phyloP scores from a whole-genome alignment of 2,888 invertebrate species.

The Hirtodrosophila confusa region DNA sequence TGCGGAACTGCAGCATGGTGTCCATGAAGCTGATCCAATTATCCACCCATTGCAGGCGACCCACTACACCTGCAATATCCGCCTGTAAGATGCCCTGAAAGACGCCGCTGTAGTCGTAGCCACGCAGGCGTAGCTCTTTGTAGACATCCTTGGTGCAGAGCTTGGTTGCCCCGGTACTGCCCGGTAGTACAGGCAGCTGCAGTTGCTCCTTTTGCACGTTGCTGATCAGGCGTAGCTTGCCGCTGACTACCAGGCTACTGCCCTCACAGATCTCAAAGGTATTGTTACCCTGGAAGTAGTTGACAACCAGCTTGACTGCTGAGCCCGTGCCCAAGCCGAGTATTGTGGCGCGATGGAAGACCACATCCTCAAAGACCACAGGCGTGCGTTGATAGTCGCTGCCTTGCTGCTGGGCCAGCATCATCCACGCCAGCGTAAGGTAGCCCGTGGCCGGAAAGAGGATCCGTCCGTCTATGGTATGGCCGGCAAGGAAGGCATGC shows the following conservation, averaged over 20 bases:
- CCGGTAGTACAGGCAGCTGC: slow-evolving; percentile 84
- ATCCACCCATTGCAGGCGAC: slow-evolving; percentile 92
- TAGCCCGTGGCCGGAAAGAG: slow-evolving; percentile 98
- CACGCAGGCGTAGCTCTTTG: slow-evolving; percentile 93
- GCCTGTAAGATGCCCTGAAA: slow-evolving; percentile 92
- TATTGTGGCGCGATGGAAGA: slow-evolving; percentile 96
- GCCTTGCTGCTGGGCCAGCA: slow-evolving; percentile 91
- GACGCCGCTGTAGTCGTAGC: slow-evolving; percentile 92
- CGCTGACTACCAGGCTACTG: slow-evolving; percentile 92
- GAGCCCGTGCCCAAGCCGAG: slow-evolving; percentile 93
- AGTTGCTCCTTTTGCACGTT: slow-evolving; percentile 87
- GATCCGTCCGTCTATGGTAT: slow-evolving; percentile 96
- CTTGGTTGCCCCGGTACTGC: slow-evolving; percentile 84
- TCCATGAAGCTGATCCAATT: slow-evolving; percentile 98
- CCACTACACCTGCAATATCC: slow-evolving; percentile 89
- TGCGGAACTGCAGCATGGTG: slow-evolving; percentile 96
- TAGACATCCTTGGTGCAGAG: slow-evolving; percentile 90
- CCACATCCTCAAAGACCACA: slow-evolving; percentile 94
- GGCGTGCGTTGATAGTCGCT: slow-evolving; percentile 90
- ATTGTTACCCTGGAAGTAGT: slow-evolving; percentile 92
- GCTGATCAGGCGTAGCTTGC: slow-evolving; percentile 88
- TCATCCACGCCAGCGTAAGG: slow-evolving; percentile 94
- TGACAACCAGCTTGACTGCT: slow-evolving; percentile 90
- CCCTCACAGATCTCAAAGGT: slow-evolving; percentile 96
- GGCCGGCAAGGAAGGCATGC: slow-evolving; percentile 91